Evolutionary conservation across 2,888 invertebrate species (phyloP).

Genomic region (Pteria penguin): DNA sequence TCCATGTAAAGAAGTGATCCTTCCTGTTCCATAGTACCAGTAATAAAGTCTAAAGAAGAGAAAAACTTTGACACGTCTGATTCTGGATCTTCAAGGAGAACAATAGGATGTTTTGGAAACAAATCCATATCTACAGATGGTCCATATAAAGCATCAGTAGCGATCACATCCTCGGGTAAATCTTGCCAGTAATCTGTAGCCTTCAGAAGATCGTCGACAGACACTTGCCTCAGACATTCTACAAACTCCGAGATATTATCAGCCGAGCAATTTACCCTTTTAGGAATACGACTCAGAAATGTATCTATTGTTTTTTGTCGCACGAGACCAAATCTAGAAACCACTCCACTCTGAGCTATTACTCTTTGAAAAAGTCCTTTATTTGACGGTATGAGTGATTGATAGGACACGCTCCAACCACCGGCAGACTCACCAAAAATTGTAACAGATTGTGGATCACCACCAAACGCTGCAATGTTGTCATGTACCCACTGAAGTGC

Average conservation of each 20-base stretch:
- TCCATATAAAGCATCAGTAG: not conserved
- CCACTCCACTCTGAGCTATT: constrained; percentile 63
- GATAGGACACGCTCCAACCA: constrained; percentile 53
- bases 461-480: constrained; percentile 59
- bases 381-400: constrained; percentile 54
- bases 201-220: not conserved
- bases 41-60: not conserved
- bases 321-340: not conserved
- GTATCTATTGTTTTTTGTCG: not conserved
- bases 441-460: constrained; percentile 56
- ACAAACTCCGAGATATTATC: not conserved
- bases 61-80: not conserved
- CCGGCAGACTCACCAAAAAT: constrained; percentile 69
- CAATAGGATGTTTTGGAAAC: not conserved
- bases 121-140: constrained; percentile 5
- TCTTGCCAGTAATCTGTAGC: not conserved
- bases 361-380: constrained; percentile 60
- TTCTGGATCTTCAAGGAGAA: not conserved
- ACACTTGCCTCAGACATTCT: not conserved
- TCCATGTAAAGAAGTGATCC: not conserved
- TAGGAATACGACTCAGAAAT: not conserved
- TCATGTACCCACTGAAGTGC: constrained; percentile 66
- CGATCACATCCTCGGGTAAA: not conserved
- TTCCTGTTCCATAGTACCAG: not conserved
- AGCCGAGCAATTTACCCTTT: not conserved